Evolutionary conservation across 2,113 vertebrate species (phyloP).

Genomic region (Ochotona curzoniae): DNA sequence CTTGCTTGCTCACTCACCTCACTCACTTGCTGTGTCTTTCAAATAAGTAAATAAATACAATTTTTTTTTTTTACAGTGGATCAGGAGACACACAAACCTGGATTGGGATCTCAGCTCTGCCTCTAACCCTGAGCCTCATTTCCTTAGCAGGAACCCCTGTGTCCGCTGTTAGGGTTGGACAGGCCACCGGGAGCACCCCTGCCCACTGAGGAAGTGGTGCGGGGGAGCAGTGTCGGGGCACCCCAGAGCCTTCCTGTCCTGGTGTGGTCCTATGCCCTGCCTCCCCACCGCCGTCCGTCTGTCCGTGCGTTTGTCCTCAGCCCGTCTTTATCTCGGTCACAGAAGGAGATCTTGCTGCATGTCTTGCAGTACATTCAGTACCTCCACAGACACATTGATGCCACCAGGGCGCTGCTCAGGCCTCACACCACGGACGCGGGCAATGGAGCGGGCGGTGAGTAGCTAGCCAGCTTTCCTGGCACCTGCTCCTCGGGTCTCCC

Average conservation of each 20-base stretch:
- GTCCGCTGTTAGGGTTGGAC: neutral
- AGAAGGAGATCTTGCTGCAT: conserved; percentile 81
- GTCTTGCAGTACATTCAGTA: conserved; percentile 80
- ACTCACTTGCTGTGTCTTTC: too few relatives aligned
- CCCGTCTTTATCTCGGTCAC: conserved; percentile 27
- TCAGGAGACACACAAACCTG: neutral
- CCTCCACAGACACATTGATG: conserved; percentile 75
- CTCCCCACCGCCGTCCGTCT: too few relatives aligned
- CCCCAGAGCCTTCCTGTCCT: neutral
- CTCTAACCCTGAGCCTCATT: neutral
- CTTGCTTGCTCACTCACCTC: too few relatives aligned
- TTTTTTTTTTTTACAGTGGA: too few relatives aligned
- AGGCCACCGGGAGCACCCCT: neutral
- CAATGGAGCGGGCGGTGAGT: conserved; percentile 38
- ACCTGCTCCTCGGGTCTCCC: neutral
- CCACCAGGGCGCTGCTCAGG: conserved; percentile 64
- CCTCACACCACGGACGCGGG: neutral
- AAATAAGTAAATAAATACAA: too few relatives aligned
- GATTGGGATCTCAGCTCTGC: neutral
- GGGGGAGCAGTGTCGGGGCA: neutral
- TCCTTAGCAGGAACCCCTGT: neutral
- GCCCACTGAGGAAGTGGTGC: neutral
- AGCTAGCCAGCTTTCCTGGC: neutral
- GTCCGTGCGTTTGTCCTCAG: neutral
- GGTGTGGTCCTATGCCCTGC: too few relatives aligned